Base-by-base conservation (phyloP, 2,113 vertebrate species). In the Oryzias curvinotus region DNA sequence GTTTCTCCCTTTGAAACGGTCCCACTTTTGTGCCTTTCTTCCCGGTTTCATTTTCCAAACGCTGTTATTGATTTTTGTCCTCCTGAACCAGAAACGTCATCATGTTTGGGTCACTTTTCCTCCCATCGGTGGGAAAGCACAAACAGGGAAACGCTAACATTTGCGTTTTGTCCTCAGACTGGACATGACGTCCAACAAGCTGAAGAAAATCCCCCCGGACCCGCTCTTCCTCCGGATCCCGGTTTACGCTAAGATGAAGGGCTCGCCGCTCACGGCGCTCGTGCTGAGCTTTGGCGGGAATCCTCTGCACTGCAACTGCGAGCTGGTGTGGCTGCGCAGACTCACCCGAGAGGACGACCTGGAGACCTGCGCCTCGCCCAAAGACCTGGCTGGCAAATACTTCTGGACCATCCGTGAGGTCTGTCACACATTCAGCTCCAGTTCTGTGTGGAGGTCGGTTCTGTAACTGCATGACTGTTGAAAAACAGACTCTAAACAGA, bases 101-200 rank as follows among this genome's bases (percentile, higher is more conserved):
- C 26, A 28, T 28, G 26, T 7, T 36, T 36, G 26, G 26, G 26
- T 28, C 43, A 19, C 23, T 45, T 47, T 47, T 25, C 25, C 17
- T 18, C 17, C 2, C 5, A 48, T 3, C 7, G 14, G n/a, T 10
- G 5, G 14, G 16, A 43, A 45, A 26, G 15, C 23, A 46, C 15
- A 1, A 6, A n/a, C 16, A 6, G 1, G 15, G 45, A 18, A 17
- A n/a, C 3, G 46, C 7, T 18, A 18, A 18, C 5, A 12, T 18
- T 18, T 18, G 17, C 4, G 5, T 56, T 64, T n/a, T 65, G 28
- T 61, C 54, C 0, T 59, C 76, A 90, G 93, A 28, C 78, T 94
- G 73, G 93, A 94, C 82, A 93, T 94, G 92, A 94, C 93, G 0
- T 94, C 93, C 63, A 94, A 94, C 84, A 93, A 94, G 83, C 88